phyloP scores from a whole-genome alignment of 2,113 vertebrate species.

The Catharus minimus region DNA sequence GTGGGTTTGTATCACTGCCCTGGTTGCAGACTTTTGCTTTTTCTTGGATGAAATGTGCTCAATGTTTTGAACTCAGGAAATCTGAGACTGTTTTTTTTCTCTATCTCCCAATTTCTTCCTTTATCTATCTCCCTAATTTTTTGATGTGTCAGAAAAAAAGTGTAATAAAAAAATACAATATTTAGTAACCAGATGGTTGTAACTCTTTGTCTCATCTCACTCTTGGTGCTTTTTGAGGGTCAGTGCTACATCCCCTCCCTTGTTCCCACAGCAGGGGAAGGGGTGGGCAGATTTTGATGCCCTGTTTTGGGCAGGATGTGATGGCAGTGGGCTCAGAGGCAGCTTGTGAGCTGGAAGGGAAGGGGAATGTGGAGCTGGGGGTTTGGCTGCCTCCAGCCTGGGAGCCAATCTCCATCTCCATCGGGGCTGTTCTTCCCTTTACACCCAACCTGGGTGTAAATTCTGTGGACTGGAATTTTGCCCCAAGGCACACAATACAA shows the following conservation, averaged over 20 bases:
- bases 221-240: background rate
- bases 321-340: background rate
- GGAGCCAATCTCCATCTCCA: background rate
- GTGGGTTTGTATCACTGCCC: background rate
- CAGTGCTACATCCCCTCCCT: background rate
- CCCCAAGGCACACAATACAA: background rate
- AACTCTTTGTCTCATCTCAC: background rate
- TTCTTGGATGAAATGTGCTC: background rate
- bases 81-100: background rate
- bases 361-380: background rate
- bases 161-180: background rate
- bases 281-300: background rate
- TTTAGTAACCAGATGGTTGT: background rate
- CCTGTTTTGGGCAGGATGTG: background rate
- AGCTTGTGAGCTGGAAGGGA: background rate
- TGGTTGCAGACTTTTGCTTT: background rate
- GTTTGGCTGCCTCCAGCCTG: background rate
- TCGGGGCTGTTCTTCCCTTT: background rate
- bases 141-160: background rate
- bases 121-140: background rate
- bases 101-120: background rate
- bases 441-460: background rate
- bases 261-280: background rate
- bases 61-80: background rate
- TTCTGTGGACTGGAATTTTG: slow-evolving; percentile 4